Evolutionary conservation across 2,888 invertebrate species (phyloP).

Genomic region (Eremobia ochroleuca): DNA sequence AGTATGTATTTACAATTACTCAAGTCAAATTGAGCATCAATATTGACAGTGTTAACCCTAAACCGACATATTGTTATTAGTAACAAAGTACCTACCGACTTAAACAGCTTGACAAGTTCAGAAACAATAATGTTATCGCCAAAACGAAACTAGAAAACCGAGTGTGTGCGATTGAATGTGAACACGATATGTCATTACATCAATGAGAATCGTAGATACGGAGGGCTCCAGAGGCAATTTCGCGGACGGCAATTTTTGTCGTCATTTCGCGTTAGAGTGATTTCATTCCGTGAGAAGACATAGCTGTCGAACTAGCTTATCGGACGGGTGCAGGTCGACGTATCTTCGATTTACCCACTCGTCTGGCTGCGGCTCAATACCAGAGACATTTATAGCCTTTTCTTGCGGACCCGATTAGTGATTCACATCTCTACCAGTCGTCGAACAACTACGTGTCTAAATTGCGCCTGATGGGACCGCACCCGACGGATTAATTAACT

Average conservation of each 20-base stretch:
- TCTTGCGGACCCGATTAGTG: slow-evolving; percentile 67
- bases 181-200: slow-evolving; percentile 71
- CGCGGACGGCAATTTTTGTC: slow-evolving; percentile 82
- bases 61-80: slow-evolving; percentile 13
- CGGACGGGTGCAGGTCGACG: slow-evolving; percentile 72
- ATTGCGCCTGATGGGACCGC: slow-evolving; percentile 73
- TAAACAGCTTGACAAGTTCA: slow-evolving; percentile 29
- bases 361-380: slow-evolving; percentile 61
- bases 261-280: slow-evolving; percentile 83
- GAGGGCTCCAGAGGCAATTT: slow-evolving; percentile 80
- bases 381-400: slow-evolving; percentile 69
- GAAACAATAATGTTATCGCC: slow-evolving; percentile 38
- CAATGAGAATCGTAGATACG: slow-evolving; percentile 74
- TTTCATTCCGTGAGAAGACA: slow-evolving; percentile 80
- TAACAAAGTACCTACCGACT: background rate
- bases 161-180: slow-evolving; percentile 70
- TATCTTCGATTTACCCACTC: slow-evolving; percentile 77
- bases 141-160: slow-evolving; percentile 46
- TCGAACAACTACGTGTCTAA: slow-evolving; percentile 58
- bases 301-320: slow-evolving; percentile 81
- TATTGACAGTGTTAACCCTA: background rate
- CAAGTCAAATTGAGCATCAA: background rate
- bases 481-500: slow-evolving; percentile 82
- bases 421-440: slow-evolving; percentile 65
- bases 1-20: background rate